Conservation (phyloP, 2,113 vertebrate genomes). For the Cyphomyrus discorhynchus region DNA sequence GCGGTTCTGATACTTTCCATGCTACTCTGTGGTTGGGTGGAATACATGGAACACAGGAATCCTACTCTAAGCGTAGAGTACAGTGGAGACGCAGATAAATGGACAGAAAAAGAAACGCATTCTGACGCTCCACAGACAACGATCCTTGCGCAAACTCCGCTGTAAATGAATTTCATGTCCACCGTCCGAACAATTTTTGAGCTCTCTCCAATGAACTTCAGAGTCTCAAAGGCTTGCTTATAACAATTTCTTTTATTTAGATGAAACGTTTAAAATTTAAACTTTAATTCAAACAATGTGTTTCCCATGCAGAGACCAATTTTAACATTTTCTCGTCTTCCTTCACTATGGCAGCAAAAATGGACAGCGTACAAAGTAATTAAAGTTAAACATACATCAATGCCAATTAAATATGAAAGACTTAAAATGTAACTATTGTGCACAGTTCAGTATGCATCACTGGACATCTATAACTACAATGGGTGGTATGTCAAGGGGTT, state of each 20-base stretch:
- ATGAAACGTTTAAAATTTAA: neutral
- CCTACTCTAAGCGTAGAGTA: conserved; percentile 33
- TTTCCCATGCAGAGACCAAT: neutral
- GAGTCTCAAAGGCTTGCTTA: neutral
- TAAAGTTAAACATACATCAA: neutral
- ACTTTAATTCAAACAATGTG: neutral
- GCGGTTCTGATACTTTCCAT: conserved; percentile 56
- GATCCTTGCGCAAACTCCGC: conserved; percentile 25
- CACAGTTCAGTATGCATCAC: neutral
- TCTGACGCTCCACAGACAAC: neutral
- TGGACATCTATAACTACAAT: neutral
- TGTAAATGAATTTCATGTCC: conserved; percentile 33
- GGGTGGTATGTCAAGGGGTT: neutral
- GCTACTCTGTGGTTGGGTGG: conserved; percentile 63
- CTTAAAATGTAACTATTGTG: neutral
- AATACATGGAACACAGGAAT: conserved; percentile 60
- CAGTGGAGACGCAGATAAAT: neutral
- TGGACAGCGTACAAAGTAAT: neutral
- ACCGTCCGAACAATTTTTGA: neutral
- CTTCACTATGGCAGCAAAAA: neutral
- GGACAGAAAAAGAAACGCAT: neutral
- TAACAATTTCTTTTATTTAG: neutral
- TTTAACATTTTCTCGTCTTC: neutral
- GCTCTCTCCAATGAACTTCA: neutral
- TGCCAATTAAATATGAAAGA: neutral